Evolutionary conservation across 2,797 vertebrate genomes (phyloP), one percentile per base, ranked within the genome.

Genomic region (Neosilurus mollespiculum): DNA sequence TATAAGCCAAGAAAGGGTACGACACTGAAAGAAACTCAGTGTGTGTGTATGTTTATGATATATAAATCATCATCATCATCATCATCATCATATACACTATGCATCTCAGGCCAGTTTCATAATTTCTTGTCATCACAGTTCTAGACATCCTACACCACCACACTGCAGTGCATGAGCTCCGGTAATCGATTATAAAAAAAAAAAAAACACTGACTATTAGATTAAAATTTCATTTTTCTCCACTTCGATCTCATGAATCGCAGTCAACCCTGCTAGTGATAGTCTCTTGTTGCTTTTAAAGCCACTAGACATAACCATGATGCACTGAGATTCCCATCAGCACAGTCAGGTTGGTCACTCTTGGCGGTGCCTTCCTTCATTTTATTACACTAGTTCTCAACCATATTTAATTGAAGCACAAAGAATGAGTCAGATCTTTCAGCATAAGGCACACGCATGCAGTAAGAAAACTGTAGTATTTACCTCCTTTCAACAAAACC

Each of bases 71-170:
- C 43, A 43, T 56, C n/a, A 66, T 72, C 37, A n/a, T 54, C 34
- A 24, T 66, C 54, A 34, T 53, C 43, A 58, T 85, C 78, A 82
- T 71, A 70, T 69, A 75, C 76, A 61, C 73, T 61, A 82, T 65
- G 56, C 81, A 24, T 64, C 73, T 34, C 71, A 79, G 59, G 59
- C 20, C 53, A 56, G 77, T 81, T 64, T 76, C 83, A 82, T 84
- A 78, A 82, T 85, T 81, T 59, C 61, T 80, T 81, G 75, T 83
- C 37, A 80, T 85, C 83, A 88, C n/a, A 70, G 80, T 49, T 61
- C 59, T 70, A 75, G 65, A 24, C 53, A 86, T 88, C 49, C 81
- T 34, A 30, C 66, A 82, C 37, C 37, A 58, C 75, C 65, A 81
- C 54, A 37, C 82, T 81, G 37, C 24, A 61, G 59, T 72, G 65